Percentiles rank a stretch among this genome's conserved stretches.
Conservation (phyloP, 2,113 vertebrate genomes). For the Engystomops pustulosus region DNA sequence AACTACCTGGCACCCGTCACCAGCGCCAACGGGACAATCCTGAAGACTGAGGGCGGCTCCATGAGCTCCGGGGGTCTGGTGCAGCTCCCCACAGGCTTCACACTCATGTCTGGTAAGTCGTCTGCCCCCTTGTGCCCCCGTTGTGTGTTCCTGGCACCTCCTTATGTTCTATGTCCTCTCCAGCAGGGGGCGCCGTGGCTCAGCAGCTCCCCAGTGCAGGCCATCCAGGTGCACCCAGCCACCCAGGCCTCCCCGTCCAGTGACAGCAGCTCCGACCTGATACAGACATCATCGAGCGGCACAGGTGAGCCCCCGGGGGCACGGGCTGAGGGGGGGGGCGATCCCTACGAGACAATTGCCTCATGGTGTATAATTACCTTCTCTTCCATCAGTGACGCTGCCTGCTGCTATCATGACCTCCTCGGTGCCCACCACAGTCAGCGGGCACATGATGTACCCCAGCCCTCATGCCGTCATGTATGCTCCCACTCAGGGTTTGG, state of each 20-base stretch:
- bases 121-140: not conserved
- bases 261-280: constrained; percentile 91
- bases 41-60: constrained; percentile 85
- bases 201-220: constrained; percentile 94
- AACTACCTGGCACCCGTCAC: constrained; percentile 92
- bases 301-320: constrained; percentile 75
- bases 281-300: constrained; percentile 89
- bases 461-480: constrained; percentile 97
- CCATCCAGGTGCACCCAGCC: constrained; percentile 93
- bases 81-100: constrained; percentile 93
- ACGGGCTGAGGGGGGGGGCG: not conserved
- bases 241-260: constrained; percentile 81
- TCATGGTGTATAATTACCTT: not conserved
- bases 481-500: constrained; percentile 85
- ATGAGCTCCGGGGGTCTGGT: constrained; percentile 86
- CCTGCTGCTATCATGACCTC: constrained; percentile 98
- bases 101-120: constrained; percentile 92
- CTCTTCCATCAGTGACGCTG: constrained; percentile 80
- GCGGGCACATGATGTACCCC: constrained; percentile 98
- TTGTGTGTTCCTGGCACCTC: no score
- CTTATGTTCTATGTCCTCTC: not conserved
- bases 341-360: not conserved
- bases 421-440: constrained; percentile 90
- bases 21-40: constrained; percentile 92
- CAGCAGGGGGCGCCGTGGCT: constrained; percentile 83